phyloP scores from a whole-genome alignment of 2,888 invertebrate genomes.

The Philhelius pedissequus region DNA sequence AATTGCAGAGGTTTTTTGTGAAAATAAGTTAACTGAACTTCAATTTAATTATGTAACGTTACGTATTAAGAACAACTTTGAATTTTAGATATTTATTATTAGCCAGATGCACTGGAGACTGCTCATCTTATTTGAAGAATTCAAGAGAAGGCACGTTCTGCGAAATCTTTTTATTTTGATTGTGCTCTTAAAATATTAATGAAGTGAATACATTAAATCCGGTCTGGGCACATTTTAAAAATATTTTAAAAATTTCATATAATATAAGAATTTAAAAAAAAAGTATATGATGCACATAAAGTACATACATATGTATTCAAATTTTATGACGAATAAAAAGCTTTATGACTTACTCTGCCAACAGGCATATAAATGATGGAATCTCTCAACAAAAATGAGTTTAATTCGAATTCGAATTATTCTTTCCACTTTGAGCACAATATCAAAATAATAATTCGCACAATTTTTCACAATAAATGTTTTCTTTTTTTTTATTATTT shows the following conservation, averaged over 20 bases:
- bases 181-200: neutral
- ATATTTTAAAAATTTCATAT: neutral
- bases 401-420: neutral
- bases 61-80: neutral
- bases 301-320: neutral
- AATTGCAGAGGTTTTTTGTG: too few species aligned
- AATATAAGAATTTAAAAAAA: neutral
- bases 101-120: neutral
- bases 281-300: neutral
- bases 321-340: neutral
- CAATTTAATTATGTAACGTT: too few species aligned
- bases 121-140: neutral
- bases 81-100: neutral
- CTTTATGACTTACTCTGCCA: neutral
- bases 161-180: neutral
- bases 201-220: constrained; percentile 12
- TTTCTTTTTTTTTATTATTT: too few species aligned
- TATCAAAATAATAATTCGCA: neutral
- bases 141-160: constrained; percentile 7
- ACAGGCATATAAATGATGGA: neutral
- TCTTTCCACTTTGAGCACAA: neutral
- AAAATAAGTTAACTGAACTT: too few species aligned
- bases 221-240: neutral
- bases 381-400: neutral
- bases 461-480: neutral